These are phyloP conservation scores for Selene dorsalis DNA, from an alignment of 2,797 vertebrate species.

Conservation along the genomic window DNA sequence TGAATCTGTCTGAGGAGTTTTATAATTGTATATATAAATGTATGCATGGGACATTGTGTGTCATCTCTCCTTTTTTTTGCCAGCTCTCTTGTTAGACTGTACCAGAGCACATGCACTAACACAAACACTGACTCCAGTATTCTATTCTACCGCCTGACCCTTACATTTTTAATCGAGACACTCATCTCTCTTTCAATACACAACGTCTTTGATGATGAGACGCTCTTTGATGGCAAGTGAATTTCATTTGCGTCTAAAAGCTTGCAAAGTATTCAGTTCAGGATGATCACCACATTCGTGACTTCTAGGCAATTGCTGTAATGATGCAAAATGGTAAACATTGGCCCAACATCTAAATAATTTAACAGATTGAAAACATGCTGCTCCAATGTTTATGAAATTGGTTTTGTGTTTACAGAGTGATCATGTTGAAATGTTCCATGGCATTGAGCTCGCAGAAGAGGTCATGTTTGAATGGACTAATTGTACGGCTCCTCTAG, in stretches of 20 bases:
- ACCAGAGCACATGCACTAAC: constrained; percentile 35
- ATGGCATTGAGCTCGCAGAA: constrained; percentile 62
- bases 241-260: constrained; percentile 81
- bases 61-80: constrained; percentile 8
- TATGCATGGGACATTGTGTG: constrained; percentile 9
- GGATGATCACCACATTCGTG: constrained; percentile 73
- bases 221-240: constrained; percentile 78
- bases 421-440: constrained; percentile 68
- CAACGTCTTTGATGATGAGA: constrained; percentile 80
- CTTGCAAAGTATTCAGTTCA: constrained; percentile 74
- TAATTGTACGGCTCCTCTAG: constrained; percentile 42
- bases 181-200: constrained; percentile 77
- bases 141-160: constrained; percentile 67
- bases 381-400: constrained; percentile 73
- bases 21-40: not conserved
- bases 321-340: constrained; percentile 81
- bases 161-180: constrained; percentile 79
- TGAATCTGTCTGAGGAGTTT: constrained; percentile 30
- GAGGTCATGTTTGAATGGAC: constrained; percentile 61
- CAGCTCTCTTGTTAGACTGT: constrained; percentile 34
- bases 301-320: constrained; percentile 79
- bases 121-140: constrained; percentile 57
- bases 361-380: constrained; percentile 71
- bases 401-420: constrained; percentile 72
- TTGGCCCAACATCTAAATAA: constrained; percentile 78